Percentiles rank a stretch among this genome's conserved stretches.
These are phyloP conservation scores for Cherax destructor DNA, from an alignment of 1,140 invertebrate genomes.

Conservation along the genomic window DNA sequence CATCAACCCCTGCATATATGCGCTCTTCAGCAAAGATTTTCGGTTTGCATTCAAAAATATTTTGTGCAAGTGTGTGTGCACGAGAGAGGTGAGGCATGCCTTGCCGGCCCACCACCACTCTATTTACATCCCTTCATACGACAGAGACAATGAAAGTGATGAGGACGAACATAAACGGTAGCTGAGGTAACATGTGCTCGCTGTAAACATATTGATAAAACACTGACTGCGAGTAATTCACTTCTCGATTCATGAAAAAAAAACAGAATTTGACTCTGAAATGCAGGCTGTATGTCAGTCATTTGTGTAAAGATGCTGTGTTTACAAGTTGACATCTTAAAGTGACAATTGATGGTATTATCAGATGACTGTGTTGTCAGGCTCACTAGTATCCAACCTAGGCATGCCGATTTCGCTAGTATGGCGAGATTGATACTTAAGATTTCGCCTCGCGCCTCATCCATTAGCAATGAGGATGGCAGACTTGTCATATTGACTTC, in stretches of 20 bases:
- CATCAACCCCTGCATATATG: conserved; percentile 94
- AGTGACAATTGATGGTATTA: too few relatives aligned
- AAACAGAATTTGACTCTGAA: not conserved
- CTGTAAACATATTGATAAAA: too few relatives aligned
- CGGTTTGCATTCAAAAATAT: conserved; percentile 93
- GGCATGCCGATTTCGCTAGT: too few relatives aligned
- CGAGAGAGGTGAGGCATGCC: conserved; percentile 72
- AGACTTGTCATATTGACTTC: too few relatives aligned
- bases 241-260: not conserved
- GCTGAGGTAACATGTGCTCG: not conserved
- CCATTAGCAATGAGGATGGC: too few relatives aligned
- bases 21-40: conserved; percentile 94
- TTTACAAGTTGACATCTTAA: too few relatives aligned
- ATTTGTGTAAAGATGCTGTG: too few relatives aligned
- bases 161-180: conserved; percentile 47
- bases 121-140: conserved; percentile 73
- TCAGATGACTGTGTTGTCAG: too few relatives aligned
- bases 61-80: conserved; percentile 88
- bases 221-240: not conserved
- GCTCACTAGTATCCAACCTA: too few relatives aligned
- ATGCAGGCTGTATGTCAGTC: too few relatives aligned
- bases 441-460: too few relatives aligned
- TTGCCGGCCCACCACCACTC: conserved; percentile 71
- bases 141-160: conserved; percentile 73
- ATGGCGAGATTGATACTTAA: too few relatives aligned